Base-by-base conservation (phyloP, 2,113 vertebrate genomes). In the Ginglymostoma cirratum region DNA sequence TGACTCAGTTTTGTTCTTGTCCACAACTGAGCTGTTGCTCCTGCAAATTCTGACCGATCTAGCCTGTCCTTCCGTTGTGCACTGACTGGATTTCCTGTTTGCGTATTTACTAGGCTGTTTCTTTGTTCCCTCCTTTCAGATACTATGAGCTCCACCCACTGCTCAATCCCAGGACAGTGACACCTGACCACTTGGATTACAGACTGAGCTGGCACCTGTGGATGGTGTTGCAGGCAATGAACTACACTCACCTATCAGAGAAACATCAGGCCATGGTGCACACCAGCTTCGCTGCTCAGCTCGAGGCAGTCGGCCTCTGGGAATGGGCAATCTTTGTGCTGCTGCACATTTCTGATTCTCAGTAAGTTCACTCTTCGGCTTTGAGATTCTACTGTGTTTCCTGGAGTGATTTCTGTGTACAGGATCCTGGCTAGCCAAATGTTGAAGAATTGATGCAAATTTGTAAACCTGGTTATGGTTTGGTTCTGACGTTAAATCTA, bases 131-230 rank as follows among this genome's bases (percentile, higher is more conserved):
- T 34, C 52, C 95, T 89, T 87, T 0, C 97, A 99, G 99, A 96
- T 98, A 97, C 96, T 99, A 99, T 3, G 98, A 98, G 69, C 98
- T 99, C 0, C 98, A 99, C 94, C 98, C 98, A 97, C 97, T 99
- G 38, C 96, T 99, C 34, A 99, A 99, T 5, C 99, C 99, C n/a
- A 97, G 98, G 96, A 98, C 98, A 0, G n/a, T 98, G 52, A 99
- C 98, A 0, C 97, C 97, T 0, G 97, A 98, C 96, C 98, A 98
- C 3, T 97, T 99, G 97, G 99, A 99, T 95, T 98, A 98, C 96
- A 98, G 99, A 0, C 98, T 99, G 6, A 98, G 98, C 95, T 99
- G 99, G 99, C 99, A 99, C 97, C 97, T 99, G 72, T 99, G 99
- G 99, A 98, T 98, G 21, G 98, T 98, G 89, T 97, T 99, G 0